A percentile compares a stretch with the other conserved stretches of the same genome.
phyloP scores from a whole-genome alignment of 2,113 vertebrate species.

The Upupa epops region DNA sequence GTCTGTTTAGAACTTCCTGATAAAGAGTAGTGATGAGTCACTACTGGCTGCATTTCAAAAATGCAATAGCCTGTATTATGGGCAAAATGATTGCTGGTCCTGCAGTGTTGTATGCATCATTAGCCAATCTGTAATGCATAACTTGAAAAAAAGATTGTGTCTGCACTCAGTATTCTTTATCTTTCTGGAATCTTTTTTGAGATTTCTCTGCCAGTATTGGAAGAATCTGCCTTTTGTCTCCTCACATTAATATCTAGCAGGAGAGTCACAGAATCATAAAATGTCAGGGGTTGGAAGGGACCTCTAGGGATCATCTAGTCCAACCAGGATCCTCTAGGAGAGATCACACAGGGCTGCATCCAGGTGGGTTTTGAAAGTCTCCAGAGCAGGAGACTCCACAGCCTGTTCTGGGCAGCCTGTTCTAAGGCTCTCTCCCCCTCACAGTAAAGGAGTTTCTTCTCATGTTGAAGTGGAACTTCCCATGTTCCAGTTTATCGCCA shows the following conservation, averaged over 20 bases:
- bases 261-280: not conserved
- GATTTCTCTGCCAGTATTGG: not conserved
- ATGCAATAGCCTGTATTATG: not conserved
- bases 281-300: too few species aligned
- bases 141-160: not conserved
- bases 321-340: too few species aligned
- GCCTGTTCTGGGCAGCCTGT: too few species aligned
- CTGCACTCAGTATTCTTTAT: not conserved
- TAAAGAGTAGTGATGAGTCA: not conserved
- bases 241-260: not conserved
- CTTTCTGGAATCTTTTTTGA: not conserved
- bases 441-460: too few species aligned
- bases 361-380: too few species aligned
- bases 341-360: too few species aligned
- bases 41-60: not conserved
- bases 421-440: too few species aligned
- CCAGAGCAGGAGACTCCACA: too few species aligned
- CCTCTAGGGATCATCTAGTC: too few species aligned
- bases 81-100: not conserved
- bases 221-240: not conserved
- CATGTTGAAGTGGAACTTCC: too few species aligned
- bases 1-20: not conserved
- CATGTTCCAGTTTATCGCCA: too few species aligned
- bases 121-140: not conserved
- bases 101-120: not conserved